Evolutionary conservation across 1,140 invertebrate genomes (phyloP).

Genomic region (Epicauta chinensis): DNA sequence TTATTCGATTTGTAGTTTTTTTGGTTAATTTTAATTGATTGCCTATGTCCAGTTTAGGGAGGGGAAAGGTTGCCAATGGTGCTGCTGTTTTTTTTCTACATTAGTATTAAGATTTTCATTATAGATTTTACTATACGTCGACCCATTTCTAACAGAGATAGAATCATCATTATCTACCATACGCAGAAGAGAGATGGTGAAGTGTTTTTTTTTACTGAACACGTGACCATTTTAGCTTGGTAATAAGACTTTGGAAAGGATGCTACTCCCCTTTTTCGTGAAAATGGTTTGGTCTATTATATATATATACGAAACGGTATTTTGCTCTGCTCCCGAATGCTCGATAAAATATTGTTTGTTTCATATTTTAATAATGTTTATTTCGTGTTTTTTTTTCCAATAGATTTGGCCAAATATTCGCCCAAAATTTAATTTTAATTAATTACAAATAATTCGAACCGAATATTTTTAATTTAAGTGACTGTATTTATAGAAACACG

Average conservation of each 20-base stretch:
- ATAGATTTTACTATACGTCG: conserved; percentile 25
- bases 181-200: conserved; percentile 14
- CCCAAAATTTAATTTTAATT: too few relatives aligned
- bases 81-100: too few relatives aligned
- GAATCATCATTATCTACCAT: not conserved
- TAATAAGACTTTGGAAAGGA: conserved; percentile 30
- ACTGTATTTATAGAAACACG: too few relatives aligned
- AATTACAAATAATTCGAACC: too few relatives aligned
- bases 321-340: conserved; percentile 28
- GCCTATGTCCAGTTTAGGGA: too few relatives aligned
- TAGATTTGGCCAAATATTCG: not conserved
- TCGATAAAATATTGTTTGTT: conserved; percentile 29
- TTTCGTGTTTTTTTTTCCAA: not conserved
- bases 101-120: too few relatives aligned
- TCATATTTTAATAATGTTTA: conserved; percentile 6
- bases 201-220: conserved; percentile 7
- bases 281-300: conserved; percentile 38
- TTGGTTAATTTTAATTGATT: too few relatives aligned
- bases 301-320: conserved; percentile 33
- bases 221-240: conserved; percentile 36
- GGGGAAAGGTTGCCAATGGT: too few relatives aligned
- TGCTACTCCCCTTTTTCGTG: conserved; percentile 37
- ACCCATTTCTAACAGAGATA: conserved; percentile 11
- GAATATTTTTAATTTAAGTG: too few relatives aligned
- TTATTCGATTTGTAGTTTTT: too few relatives aligned